phyloP scores from a whole-genome alignment of 2,888 invertebrate genomes.

The Leucoma salicis region DNA sequence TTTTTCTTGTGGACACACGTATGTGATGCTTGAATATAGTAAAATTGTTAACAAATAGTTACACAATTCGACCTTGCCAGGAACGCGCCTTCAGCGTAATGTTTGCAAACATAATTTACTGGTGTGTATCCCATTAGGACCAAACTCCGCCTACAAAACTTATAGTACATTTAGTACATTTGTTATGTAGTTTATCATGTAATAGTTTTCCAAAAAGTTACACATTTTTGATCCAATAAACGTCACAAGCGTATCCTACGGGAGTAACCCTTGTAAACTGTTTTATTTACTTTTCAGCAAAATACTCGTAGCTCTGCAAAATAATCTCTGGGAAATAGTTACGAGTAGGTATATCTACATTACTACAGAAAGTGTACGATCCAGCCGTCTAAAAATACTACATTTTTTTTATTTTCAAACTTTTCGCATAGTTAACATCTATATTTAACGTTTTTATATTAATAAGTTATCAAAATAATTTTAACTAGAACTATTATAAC shows the following conservation, averaged over 20 bases:
- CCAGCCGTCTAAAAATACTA: too few relatives aligned
- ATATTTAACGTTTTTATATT: too few relatives aligned
- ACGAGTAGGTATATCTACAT: too few relatives aligned
- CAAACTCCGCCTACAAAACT: slow-evolving; percentile 4
- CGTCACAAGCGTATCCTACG: slow-evolving; percentile 46
- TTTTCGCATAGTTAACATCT: too few relatives aligned
- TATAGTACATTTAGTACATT: slow-evolving; percentile 11
- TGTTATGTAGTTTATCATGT: slow-evolving; percentile 32
- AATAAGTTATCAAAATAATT: too few relatives aligned
- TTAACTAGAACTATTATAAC: too few relatives aligned
- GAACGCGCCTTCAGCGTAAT: slow-evolving; percentile 8
- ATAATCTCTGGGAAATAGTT: neutral
- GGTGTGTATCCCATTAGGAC: slow-evolving; percentile 16
- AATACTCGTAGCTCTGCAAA: slow-evolving; percentile 20
- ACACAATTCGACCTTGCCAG: slow-evolving; percentile 6
- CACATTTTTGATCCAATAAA: slow-evolving; percentile 49
- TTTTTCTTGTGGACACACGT: too few relatives aligned
- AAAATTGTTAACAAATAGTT: slow-evolving; percentile 8
- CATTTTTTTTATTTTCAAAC: too few relatives aligned
- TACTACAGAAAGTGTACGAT: too few relatives aligned
- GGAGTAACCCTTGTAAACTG: slow-evolving; percentile 56
- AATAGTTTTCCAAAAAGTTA: slow-evolving; percentile 38
- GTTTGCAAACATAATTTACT: slow-evolving; percentile 14
- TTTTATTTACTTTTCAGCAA: slow-evolving; percentile 53
- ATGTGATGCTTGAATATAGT: too few relatives aligned